Evolutionary conservation across 2,888 invertebrate genomes (phyloP).

Genomic region (Drosophila eohydei): DNA sequence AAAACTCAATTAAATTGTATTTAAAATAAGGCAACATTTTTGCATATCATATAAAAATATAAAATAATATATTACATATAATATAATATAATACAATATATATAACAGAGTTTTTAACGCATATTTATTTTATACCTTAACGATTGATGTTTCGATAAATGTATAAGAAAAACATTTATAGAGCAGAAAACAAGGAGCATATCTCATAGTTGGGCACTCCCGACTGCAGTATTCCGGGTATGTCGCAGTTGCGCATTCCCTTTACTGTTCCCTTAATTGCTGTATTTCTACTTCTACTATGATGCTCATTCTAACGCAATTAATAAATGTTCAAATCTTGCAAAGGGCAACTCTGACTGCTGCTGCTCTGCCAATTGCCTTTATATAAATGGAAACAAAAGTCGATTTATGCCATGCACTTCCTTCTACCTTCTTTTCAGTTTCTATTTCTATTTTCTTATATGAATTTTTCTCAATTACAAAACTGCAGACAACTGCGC

Average conservation of each 20-base stretch:
- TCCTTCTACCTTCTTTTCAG: conserved; percentile 6
- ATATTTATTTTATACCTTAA: no score
- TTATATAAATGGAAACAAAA: conserved; percentile 26
- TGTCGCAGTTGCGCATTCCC: neutral
- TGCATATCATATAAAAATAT: neutral
- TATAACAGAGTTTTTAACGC: neutral
- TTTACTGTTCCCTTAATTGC: neutral
- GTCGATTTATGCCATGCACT: conserved; percentile 28
- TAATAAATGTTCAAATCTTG: neutral
- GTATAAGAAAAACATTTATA: no score
- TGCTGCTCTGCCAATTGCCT: neutral
- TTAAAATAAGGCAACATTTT: no score
- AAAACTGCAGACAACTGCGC: conserved; percentile 36
- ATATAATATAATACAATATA: neutral
- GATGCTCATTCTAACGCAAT: neutral
- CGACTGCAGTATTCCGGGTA: no score
- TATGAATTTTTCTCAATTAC: conserved; percentile 52
- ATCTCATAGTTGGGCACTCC: no score
- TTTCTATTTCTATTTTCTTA: neutral
- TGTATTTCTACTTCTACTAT: neutral
- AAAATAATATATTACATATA: neutral
- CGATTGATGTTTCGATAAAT: no score
- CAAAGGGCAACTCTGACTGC: neutral
- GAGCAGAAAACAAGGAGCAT: no score
- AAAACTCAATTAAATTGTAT: neutral